Evolutionary conservation across 1,140 invertebrate genomes (phyloP).

Genomic region (Oedothorax gibbosus): DNA sequence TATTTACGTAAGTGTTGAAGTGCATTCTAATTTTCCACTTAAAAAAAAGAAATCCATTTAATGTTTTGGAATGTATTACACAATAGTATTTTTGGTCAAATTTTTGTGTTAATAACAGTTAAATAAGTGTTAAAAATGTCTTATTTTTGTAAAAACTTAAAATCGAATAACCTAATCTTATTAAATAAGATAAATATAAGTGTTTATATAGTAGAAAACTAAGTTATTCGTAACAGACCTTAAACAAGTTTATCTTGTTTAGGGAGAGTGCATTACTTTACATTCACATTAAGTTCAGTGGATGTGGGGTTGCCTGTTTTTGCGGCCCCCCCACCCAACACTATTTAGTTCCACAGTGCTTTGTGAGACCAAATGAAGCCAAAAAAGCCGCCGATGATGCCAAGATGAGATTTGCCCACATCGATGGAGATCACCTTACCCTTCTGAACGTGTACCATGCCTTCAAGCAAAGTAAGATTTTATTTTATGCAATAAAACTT

Average conservation of each 20-base stretch:
- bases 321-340: conserved; percentile 62
- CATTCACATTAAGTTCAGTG: conserved; percentile 62
- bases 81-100: too few species aligned
- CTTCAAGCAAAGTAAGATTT: conserved; percentile 96
- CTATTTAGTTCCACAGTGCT: conserved; percentile 95
- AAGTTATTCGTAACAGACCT: neutral
- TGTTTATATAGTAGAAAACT: too few species aligned
- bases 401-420: conserved; percentile 99
- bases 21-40: too few species aligned
- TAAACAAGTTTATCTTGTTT: conserved; percentile 50
- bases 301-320: conserved; percentile 62
- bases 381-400: conserved; percentile 99
- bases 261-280: conserved; percentile 44
- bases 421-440: conserved; percentile 98
- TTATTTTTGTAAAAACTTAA: too few species aligned
- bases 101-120: too few species aligned
- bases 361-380: conserved; percentile 98
- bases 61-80: too few species aligned
- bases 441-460: conserved; percentile 97
- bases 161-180: too few species aligned
- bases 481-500: neutral
- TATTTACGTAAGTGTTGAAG: too few species aligned
- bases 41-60: too few species aligned
- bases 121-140: too few species aligned
- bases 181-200: too few species aligned